Evolutionary conservation across 2,113 vertebrate species (phyloP).

Genomic region (Brachypodius melanocephalos): DNA sequence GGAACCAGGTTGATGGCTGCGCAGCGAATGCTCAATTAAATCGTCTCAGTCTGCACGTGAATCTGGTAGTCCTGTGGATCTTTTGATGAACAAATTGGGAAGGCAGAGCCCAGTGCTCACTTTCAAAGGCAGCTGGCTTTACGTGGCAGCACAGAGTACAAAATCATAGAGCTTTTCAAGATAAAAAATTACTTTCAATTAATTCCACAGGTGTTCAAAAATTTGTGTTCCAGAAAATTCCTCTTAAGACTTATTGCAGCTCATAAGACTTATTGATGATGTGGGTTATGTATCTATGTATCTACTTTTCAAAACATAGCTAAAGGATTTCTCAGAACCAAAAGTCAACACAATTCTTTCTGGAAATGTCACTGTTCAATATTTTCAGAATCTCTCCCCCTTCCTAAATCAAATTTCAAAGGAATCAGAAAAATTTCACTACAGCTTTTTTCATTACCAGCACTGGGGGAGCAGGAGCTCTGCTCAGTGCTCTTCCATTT

Average conservation of each 20-base stretch:
- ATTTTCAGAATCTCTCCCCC: not conserved
- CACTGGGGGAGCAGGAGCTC: fast-evolving
- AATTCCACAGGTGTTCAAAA: not conserved
- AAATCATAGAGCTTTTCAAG: not conserved
- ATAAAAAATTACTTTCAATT: not conserved
- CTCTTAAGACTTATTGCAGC: not conserved
- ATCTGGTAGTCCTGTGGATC: not conserved
- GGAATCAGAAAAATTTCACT: not conserved
- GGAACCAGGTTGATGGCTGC: not conserved
- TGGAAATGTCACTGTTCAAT: not conserved
- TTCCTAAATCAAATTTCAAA: not conserved
- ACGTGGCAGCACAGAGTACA: not conserved
- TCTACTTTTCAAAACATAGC: not conserved
- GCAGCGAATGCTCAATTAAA: not conserved
- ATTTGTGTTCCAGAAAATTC: not conserved
- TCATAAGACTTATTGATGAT: not conserved
- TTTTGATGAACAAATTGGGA: not conserved
- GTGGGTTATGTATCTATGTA: not conserved
- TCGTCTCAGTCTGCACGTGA: not conserved
- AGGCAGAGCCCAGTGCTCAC: not conserved
- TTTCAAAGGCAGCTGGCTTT: constrained; percentile 20
- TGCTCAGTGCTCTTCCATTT: not conserved
- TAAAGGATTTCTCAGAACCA: not conserved
- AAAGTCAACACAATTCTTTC: not conserved
- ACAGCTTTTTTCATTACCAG: not conserved